Evolutionary conservation across 2,113 vertebrate genomes (phyloP).

Genomic region (Chinchilla lanigera): DNA sequence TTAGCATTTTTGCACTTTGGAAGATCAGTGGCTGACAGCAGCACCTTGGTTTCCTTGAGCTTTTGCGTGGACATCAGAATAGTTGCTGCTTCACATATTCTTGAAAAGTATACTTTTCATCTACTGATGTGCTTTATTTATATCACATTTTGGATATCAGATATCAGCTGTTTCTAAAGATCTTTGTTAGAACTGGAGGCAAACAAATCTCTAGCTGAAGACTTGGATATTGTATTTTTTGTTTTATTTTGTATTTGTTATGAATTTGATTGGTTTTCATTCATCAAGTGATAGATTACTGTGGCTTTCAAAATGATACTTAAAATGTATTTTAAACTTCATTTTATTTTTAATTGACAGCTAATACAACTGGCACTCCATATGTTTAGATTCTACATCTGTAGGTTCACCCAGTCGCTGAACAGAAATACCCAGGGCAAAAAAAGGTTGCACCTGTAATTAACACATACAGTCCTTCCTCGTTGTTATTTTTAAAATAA

Average conservation of each 20-base stretch:
- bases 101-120: not conserved
- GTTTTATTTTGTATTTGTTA: not conserved
- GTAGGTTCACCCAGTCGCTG: not conserved
- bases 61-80: not conserved
- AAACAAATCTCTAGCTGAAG: not conserved
- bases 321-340: not conserved
- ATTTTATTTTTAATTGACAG: not conserved
- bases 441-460: not conserved
- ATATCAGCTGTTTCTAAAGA: conserved; percentile 38
- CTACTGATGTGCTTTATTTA: not conserved
- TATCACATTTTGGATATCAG: not conserved
- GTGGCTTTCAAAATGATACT: not conserved
- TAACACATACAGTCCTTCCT: not conserved
- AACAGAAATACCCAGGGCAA: not conserved
- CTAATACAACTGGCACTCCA: not conserved
- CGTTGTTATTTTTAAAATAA: not conserved
- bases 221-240: not conserved
- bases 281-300: not conserved
- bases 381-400: not conserved
- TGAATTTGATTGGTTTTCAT: not conserved
- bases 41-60: accelerated
- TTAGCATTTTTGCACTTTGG: not conserved
- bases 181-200: not conserved
- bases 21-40: not conserved
- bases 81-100: not conserved